These are phyloP conservation scores for Aleiodes testaceus DNA, from an alignment of 2,888 invertebrate species.

Conservation along the genomic window DNA sequence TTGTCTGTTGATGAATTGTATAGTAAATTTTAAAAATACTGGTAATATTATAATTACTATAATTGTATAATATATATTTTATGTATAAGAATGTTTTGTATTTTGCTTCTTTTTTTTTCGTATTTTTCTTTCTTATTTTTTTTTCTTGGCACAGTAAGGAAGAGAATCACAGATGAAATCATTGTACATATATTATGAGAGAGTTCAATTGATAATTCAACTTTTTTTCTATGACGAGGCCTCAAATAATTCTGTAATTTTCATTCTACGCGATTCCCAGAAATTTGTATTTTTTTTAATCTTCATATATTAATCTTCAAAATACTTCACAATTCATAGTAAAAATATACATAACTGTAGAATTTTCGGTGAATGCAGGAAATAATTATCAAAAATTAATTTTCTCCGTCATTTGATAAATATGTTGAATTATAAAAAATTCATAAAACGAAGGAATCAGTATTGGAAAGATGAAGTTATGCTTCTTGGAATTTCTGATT, in stretches of 20 bases:
- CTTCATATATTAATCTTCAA: neutral
- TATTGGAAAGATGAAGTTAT: no score
- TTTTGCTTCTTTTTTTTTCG: neutral
- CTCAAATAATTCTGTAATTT: no score
- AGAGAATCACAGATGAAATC: constrained; percentile 71
- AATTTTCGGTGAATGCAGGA: no score
- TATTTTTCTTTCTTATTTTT: constrained; percentile 50
- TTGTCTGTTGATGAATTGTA: constrained; percentile 28
- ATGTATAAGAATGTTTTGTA: constrained; percentile 47
- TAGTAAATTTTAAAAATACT: constrained; percentile 8
- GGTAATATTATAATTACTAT: constrained; percentile 27
- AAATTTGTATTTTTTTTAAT: constrained; percentile 5
- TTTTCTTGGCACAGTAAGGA: constrained; percentile 71
- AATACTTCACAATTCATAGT: neutral
- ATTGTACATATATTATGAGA: constrained; percentile 63
- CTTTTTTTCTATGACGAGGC: constrained; percentile 22
- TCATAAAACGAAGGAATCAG: neutral
- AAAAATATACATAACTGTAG: no score
- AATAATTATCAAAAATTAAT: constrained; percentile 5
- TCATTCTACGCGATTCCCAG: neutral
- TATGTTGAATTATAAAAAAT: neutral
- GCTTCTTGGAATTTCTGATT: no score
- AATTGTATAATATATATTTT: constrained; percentile 46
- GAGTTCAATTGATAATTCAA: constrained; percentile 22
- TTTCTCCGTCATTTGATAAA: constrained; percentile 34